Evolutionary conservation across 1,140 invertebrate genomes (phyloP).

Genomic region (Bombus ignitus): DNA sequence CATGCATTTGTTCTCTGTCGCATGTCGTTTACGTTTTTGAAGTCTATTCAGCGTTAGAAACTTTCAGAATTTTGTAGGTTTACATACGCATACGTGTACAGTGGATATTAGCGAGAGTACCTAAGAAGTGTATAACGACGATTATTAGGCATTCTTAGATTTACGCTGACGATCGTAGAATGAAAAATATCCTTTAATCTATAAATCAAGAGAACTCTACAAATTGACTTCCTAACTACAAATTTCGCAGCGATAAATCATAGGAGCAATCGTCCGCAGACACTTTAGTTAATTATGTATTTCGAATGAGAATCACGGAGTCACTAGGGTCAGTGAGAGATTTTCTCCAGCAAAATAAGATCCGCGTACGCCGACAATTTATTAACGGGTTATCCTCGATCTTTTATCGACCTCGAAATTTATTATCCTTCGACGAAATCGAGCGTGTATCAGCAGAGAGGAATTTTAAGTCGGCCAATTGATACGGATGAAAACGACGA

Average conservation of each 20-base stretch:
- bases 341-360: background rate
- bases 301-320: background rate
- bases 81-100: background rate
- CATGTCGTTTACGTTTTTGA: background rate
- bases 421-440: background rate
- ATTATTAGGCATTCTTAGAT: too few relatives aligned
- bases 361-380: background rate
- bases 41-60: background rate
- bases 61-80: background rate
- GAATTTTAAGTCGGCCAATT: slow-evolving; percentile 45
- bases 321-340: background rate
- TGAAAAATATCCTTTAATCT: too few relatives aligned
- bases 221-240: background rate
- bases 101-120: too few relatives aligned
- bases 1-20: background rate
- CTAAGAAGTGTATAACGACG: too few relatives aligned
- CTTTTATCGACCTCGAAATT: background rate
- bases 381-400: background rate
- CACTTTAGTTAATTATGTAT: background rate
- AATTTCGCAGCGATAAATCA: background rate
- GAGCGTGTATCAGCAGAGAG: slow-evolving; percentile 1
- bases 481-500: background rate
- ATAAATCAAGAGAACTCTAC: too few relatives aligned
- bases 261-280: background rate
- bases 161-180: too few relatives aligned